Percentiles rank a stretch among this genome's conserved stretches.
These are phyloP conservation scores for Microctonus brassicae DNA, from an alignment of 2,888 invertebrate genomes.

Conservation along the genomic window DNA sequence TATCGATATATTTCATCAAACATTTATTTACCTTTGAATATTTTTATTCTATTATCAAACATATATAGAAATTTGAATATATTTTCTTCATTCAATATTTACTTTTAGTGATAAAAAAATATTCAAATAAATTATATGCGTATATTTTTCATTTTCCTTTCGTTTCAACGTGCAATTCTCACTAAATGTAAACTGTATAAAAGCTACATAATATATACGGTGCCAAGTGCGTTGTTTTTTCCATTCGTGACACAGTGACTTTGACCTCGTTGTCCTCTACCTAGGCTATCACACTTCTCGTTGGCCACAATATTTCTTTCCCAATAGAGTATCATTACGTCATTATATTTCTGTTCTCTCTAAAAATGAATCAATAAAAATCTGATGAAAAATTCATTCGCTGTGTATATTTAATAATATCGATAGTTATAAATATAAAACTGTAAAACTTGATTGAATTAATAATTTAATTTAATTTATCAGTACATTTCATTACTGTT, in stretches of 20 bases:
- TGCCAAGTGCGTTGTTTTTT: slow-evolving; percentile 39
- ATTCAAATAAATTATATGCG: too few relatives aligned
- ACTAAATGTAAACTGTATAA: background rate
- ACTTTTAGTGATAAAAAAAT: too few relatives aligned
- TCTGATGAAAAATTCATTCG: too few relatives aligned
- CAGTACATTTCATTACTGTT: too few relatives aligned
- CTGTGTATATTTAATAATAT: too few relatives aligned
- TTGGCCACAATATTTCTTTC: slow-evolving; percentile 34
- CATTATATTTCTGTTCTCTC: background rate
- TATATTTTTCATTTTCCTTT: background rate
- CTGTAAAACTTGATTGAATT: too few relatives aligned
- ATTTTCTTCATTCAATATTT: background rate
- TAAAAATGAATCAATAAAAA: background rate
- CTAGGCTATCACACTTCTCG: slow-evolving; percentile 55
- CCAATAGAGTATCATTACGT: background rate
- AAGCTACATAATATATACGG: slow-evolving; percentile 3
- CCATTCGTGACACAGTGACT: slow-evolving; percentile 50
- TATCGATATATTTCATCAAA: background rate
- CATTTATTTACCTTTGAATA: background rate
- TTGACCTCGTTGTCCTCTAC: slow-evolving; percentile 60
- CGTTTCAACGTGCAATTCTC: background rate
- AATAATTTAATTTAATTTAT: too few relatives aligned
- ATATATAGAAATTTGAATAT: too few relatives aligned
- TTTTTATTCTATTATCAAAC: background rate
- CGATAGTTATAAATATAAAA: too few relatives aligned